Percentiles rank a stretch among this genome's conserved stretches.
These are phyloP conservation scores for Drosophila lacteicornis DNA, from an alignment of 1,140 invertebrate species.

Conservation along the genomic window DNA sequence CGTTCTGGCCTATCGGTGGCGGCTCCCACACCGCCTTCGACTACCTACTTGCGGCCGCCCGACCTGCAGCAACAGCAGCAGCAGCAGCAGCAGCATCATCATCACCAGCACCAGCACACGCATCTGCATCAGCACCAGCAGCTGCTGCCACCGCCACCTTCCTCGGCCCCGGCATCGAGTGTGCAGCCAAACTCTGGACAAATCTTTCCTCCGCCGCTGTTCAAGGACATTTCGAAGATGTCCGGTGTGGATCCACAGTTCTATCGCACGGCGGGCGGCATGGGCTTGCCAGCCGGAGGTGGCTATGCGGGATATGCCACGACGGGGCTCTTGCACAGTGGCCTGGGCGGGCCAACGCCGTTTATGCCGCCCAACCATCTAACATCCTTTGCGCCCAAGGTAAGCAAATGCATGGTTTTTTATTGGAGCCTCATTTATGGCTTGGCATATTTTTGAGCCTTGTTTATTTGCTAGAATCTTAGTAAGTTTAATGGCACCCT, in stretches of 20 bases:
- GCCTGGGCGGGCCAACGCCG: conserved; percentile 89
- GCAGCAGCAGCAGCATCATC: conserved; percentile 92
- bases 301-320: conserved; percentile 92
- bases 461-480: no score
- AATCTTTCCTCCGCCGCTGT: conserved; percentile 86
- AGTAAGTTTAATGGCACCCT: no score
- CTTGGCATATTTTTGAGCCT: no score
- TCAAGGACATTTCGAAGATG: conserved; percentile 95
- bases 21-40: conserved; percentile 65
- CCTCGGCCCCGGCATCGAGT: conserved; percentile 88
- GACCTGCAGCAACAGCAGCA: conserved; percentile 86
- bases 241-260: conserved; percentile 92
- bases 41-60: conserved; percentile 90
- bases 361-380: conserved; percentile 92
- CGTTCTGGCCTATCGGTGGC: conserved; percentile 79
- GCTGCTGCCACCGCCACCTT: conserved; percentile 90
- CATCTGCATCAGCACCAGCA: conserved; percentile 95
- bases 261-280: conserved; percentile 87
- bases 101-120: conserved; percentile 96
- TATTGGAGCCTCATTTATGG: background rate
- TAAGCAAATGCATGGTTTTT: conserved; percentile 85
- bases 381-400: conserved; percentile 95
- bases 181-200: conserved; percentile 85
- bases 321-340: conserved; percentile 89
- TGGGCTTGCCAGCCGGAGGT: conserved; percentile 88